Percentiles rank a stretch among this genome's conserved stretches.
These are phyloP conservation scores for Poecilia latipinna DNA, from an alignment of 2,113 vertebrate genomes.

Conservation along the genomic window DNA sequence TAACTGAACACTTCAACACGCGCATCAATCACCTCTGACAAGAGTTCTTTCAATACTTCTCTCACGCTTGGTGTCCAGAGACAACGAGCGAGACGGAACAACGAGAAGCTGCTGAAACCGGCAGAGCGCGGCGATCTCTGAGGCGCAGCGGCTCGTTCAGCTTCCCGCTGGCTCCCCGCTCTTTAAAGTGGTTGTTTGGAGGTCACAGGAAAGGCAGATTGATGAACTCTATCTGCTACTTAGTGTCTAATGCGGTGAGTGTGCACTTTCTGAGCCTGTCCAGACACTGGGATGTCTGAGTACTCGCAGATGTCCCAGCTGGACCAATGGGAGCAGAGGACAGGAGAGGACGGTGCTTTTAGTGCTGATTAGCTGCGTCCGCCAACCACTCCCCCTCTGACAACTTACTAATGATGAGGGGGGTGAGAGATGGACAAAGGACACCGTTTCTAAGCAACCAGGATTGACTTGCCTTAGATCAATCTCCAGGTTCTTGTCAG, in stretches of 20 bases:
- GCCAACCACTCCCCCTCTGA: conserved; percentile 28
- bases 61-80: neutral
- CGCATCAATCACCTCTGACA: conserved; percentile 41
- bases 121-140: conserved; percentile 10
- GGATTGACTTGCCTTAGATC: conserved; percentile 64
- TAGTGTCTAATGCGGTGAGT: conserved; percentile 34
- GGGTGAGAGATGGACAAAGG: conserved; percentile 55
- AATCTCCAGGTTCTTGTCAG: conserved; percentile 51
- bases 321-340: conserved; percentile 37
- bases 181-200: conserved; percentile 35
- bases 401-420: conserved; percentile 26
- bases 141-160: conserved; percentile 1
- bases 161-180: conserved; percentile 25
- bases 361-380: conserved; percentile 79
- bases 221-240: conserved; percentile 2
- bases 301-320: conserved; percentile 25
- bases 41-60: conserved; percentile 18
- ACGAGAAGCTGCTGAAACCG: conserved; percentile 15
- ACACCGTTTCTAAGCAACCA: conserved; percentile 72
- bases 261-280: conserved; percentile 55
- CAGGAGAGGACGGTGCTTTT: conserved; percentile 71
- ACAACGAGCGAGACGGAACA: conserved; percentile 1
- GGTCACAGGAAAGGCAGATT: conserved; percentile 16
- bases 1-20: conserved; percentile 40
- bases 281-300: conserved; percentile 52